phyloP scores from a whole-genome alignment of 30 jellyfish, hydroid and myxozoan species.

The Cassiopea xamachana region DNA sequence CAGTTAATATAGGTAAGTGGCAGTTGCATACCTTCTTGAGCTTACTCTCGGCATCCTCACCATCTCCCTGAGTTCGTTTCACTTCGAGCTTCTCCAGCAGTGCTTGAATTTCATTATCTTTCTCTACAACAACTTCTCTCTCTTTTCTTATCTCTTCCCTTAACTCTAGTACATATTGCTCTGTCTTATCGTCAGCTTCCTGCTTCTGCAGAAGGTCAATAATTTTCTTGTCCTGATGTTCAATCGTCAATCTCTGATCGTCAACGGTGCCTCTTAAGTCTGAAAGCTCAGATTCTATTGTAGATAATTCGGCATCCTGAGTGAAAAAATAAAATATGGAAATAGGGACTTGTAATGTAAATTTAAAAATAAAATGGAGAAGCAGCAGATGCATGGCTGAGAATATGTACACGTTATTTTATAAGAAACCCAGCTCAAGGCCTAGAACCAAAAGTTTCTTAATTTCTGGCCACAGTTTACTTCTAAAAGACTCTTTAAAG shows the following conservation, averaged over 20 bases:
- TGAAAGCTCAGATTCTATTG: constrained; percentile 32
- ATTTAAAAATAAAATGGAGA: too few species aligned
- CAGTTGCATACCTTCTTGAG: constrained; percentile 19
- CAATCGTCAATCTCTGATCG: constrained; percentile 56
- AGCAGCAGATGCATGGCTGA: too few species aligned
- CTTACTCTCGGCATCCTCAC: constrained; percentile 34
- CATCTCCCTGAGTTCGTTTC: constrained; percentile 34
- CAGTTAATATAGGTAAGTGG: too few species aligned
- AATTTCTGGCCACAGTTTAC: too few species aligned
- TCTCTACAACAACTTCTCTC: constrained; percentile 42
- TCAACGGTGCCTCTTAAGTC: constrained; percentile 55
- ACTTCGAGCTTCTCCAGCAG: constrained; percentile 29
- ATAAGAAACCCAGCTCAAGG: too few species aligned
- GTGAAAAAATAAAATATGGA: not conserved
- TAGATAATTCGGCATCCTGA: constrained; percentile 50
- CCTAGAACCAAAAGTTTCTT: too few species aligned
- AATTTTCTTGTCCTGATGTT: constrained; percentile 56
- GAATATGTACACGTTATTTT: too few species aligned
- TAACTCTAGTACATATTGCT: constrained; percentile 36
- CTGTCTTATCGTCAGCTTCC: constrained; percentile 31
- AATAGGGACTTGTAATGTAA: not conserved
- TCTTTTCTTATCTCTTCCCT: constrained; percentile 24
- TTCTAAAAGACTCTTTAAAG: too few species aligned
- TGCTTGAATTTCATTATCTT: constrained; percentile 60
- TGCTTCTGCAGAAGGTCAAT: constrained; percentile 47